Percentiles rank a stretch among this genome's conserved stretches.
Conservation (phyloP, 2,888 invertebrate species). For the Melanophora roralis region DNA sequence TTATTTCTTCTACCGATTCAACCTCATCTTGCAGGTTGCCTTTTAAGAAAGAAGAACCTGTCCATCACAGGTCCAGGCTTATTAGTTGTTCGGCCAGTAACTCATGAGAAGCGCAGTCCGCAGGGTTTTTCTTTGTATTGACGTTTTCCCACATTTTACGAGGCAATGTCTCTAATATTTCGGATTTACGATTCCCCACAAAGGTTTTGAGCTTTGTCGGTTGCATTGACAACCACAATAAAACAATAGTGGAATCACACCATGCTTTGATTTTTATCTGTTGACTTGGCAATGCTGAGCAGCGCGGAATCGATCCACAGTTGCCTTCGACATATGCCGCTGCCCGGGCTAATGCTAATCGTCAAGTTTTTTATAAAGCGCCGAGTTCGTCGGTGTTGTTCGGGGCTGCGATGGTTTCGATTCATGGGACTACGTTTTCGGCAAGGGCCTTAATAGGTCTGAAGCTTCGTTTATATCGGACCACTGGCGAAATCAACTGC, state of each 20-base stretch:
- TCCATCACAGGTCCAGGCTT: constrained; percentile 2
- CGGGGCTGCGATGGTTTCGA: too few relatives aligned
- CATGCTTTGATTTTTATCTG: neutral
- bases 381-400: too few relatives aligned
- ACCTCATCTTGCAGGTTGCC: neutral
- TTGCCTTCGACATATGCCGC: too few relatives aligned
- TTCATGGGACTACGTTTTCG: too few relatives aligned
- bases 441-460: too few relatives aligned
- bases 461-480: too few relatives aligned
- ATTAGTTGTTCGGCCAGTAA: neutral
- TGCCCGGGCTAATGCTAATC: too few relatives aligned
- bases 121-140: too few relatives aligned
- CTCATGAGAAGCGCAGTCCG: constrained; percentile 34
- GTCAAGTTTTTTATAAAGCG: too few relatives aligned
- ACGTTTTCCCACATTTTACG: neutral
- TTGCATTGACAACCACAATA: constrained; percentile 12
- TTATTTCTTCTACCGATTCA: neutral
- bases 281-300: neutral
- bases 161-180: constrained; percentile 15
- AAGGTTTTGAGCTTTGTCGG: constrained; percentile 31
- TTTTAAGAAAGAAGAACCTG: neutral
- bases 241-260: constrained; percentile 29
- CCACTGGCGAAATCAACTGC: too few relatives aligned
- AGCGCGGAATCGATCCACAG: too few relatives aligned
- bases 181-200: constrained; percentile 15